Evolutionary conservation across 2,113 vertebrate genomes (phyloP).

Genomic region (Ariopsis seemanni): DNA sequence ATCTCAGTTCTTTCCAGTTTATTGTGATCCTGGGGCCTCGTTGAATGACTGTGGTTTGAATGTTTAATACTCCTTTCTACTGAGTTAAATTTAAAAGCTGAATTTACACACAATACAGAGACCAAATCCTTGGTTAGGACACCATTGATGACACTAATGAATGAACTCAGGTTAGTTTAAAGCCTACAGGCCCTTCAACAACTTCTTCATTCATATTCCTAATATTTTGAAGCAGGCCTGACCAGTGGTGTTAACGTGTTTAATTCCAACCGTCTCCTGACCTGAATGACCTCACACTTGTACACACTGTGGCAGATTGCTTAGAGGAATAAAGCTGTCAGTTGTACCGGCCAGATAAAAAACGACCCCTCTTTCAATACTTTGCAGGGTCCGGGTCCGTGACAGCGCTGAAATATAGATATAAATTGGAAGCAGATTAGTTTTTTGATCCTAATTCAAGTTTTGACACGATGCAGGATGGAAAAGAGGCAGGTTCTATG

Average conservation of each 20-base stretch:
- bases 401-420: constrained; percentile 97
- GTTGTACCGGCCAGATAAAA: constrained; percentile 94
- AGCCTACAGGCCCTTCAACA: constrained; percentile 5
- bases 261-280: constrained; percentile 78
- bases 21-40: neutral
- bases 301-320: constrained; percentile 94
- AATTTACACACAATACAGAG: neutral
- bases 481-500: constrained; percentile 33
- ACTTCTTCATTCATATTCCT: neutral
- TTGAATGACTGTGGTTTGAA: neutral
- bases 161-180: constrained; percentile 2
- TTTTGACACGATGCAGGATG: constrained; percentile 87
- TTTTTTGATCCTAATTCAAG: constrained; percentile 94
- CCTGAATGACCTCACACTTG: constrained; percentile 85
- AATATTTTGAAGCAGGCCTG: constrained; percentile 33
- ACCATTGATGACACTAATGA: neutral
- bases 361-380: constrained; percentile 85
- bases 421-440: constrained; percentile 96
- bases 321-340: constrained; percentile 99
- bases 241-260: constrained; percentile 60
- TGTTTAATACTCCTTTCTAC: neutral
- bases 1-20: neutral
- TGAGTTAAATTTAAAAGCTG: neutral
- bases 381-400: constrained; percentile 75
- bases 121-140: neutral